Conservation (phyloP, 2,888 invertebrate genomes). For the Eupithecia vulgata region DNA sequence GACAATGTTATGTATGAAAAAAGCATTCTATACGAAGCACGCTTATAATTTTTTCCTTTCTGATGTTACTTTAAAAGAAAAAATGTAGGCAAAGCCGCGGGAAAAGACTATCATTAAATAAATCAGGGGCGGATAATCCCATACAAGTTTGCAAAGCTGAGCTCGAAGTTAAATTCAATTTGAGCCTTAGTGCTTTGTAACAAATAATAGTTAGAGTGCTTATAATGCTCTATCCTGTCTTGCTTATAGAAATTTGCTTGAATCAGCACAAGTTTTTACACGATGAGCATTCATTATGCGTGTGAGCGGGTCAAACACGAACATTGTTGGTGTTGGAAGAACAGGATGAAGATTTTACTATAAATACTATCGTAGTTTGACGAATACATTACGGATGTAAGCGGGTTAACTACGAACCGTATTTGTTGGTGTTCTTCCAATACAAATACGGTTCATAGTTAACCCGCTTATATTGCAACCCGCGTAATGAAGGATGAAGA, state of each 20-base stretch:
- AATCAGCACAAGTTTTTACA: not conserved
- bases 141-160: not conserved
- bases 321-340: not conserved
- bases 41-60: not conserved
- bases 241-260: not conserved
- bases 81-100: not conserved
- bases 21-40: not conserved
- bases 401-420: too few relatives aligned
- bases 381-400: too few relatives aligned
- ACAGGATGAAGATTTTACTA: not conserved
- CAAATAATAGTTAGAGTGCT: not conserved
- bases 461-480: too few relatives aligned
- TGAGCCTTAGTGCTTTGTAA: constrained; percentile 11
- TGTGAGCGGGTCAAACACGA: not conserved
- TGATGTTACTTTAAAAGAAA: not conserved
- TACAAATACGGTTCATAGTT: too few relatives aligned
- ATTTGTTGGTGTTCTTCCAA: too few relatives aligned
- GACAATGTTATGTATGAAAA: not conserved
- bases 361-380: too few relatives aligned
- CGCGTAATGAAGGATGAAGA: not conserved
- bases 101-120: not conserved
- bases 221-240: not conserved
- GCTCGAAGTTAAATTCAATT: constrained; percentile 14
- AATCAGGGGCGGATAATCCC: constrained; percentile 1
- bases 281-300: not conserved